phyloP scores from a whole-genome alignment of 1,140 invertebrate genomes.

The Callitettix versicolor region DNA sequence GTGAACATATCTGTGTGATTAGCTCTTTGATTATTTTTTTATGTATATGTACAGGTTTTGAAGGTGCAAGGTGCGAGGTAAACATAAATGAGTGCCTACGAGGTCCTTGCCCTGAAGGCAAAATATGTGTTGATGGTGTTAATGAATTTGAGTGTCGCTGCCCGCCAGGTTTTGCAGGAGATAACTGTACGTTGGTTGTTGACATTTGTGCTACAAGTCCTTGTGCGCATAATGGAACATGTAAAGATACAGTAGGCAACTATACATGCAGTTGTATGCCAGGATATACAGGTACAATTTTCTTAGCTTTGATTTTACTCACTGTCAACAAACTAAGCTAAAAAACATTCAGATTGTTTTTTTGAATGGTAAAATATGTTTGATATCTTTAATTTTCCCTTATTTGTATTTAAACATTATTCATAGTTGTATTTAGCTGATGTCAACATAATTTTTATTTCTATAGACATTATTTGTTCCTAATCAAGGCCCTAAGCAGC shows the following conservation, averaged over 20 bases:
- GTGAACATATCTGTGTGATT: too few species aligned
- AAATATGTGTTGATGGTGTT: constrained; percentile 52
- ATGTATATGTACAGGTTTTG: constrained; percentile 44
- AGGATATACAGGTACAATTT: constrained; percentile 49
- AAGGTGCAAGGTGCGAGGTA: constrained; percentile 64
- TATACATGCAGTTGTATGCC: constrained; percentile 66
- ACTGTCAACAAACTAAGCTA: too few species aligned
- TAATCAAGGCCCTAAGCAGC: too few species aligned
- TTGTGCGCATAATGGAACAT: constrained; percentile 46
- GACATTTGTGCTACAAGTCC: constrained; percentile 32
- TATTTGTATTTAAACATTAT: neutral
- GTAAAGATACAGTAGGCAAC: constrained; percentile 50
- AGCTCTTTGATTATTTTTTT: too few species aligned
- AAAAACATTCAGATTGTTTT: too few species aligned
- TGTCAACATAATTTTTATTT: too few species aligned
- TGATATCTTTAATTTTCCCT: too few species aligned
- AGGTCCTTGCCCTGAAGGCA: constrained; percentile 49
- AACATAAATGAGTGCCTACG: constrained; percentile 63
- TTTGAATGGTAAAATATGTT: too few species aligned
- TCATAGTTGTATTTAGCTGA: neutral
- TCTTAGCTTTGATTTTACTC: constrained; percentile 3
- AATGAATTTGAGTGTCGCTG: constrained; percentile 67
- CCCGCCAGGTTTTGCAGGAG: constrained; percentile 61
- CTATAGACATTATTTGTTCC: too few species aligned
- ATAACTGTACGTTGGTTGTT: constrained; percentile 39